Base-by-base conservation (phyloP, 1,140 invertebrate genomes). In the Drosophila oshimai region DNA sequence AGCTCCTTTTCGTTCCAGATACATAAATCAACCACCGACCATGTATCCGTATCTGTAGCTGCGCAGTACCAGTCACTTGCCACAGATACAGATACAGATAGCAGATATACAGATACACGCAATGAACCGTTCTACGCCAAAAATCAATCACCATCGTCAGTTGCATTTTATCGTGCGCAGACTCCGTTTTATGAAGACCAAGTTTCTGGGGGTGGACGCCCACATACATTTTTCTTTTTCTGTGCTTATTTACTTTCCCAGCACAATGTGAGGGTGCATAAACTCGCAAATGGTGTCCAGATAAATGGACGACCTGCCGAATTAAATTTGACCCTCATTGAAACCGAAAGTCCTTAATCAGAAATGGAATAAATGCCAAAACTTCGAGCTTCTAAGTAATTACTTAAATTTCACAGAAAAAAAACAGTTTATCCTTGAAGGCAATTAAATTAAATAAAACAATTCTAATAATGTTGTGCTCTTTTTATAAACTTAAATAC, bases 11-110 rank as follows among this genome's bases (percentile, higher is more conserved):
- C 65, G 79, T 61, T 80, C 75, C 73, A 80, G 76, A 76, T 86
- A 73, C 65, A 87, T 80, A 64, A 75, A 71, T 42, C 80, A 67
- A 86, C 80, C 80, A 84, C 80, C 80, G 41, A 58, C 53, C 33
- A 39, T 37, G 33, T 20, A 64, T 31, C 33, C 37, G 22, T 31
- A 42, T 36, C 36, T 58, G 53, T 67, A 45, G 42, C 54, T 77
- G 67, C 60, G 67, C 78, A 83, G 68, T 71, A 29, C 68, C 68
- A 71, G 68, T 71, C 54, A 57, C 67, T 42, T 49, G 49, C 24
- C 17, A 15, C 29, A 5, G 20, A 28, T 18, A 29, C 36, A 34
- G 28, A 37, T 17, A 22, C 24, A 15, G 9, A 54, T 29, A 54
- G 10, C 0, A 10, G 0, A 12, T 9, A 18, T 9, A 13, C 28